Conservation (phyloP, 1,140 invertebrate genomes). For the Drosophila sulfurigaster region DNA sequence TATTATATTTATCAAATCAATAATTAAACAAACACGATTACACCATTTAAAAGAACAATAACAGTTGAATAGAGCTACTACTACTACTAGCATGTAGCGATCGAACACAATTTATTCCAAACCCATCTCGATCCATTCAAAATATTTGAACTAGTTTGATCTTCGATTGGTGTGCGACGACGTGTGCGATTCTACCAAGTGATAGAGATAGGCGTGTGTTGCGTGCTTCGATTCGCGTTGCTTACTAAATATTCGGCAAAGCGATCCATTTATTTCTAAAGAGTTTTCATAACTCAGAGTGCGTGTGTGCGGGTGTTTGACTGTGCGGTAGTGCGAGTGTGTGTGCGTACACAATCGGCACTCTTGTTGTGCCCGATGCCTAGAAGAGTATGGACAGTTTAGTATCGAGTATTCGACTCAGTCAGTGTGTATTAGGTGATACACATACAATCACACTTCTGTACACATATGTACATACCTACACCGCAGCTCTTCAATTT, state of each 20-base stretch:
- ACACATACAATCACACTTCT: constrained; percentile 7
- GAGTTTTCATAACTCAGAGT: constrained; percentile 48
- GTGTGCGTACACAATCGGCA: constrained; percentile 41
- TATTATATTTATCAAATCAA: neutral
- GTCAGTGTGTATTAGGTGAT: constrained; percentile 12
- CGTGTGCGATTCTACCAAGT: constrained; percentile 16
- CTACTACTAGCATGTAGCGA: neutral
- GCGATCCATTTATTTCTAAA: constrained; percentile 58
- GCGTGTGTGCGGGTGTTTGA: constrained; percentile 5
- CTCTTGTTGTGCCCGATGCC: constrained; percentile 42
- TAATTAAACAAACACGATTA: constrained; percentile 21
- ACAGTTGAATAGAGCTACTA: constrained; percentile 3
- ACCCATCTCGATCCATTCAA: constrained; percentile 4
- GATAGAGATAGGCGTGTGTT: constrained; percentile 47
- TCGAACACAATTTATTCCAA: constrained; percentile 26
- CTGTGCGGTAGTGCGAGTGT: constrained; percentile 6
- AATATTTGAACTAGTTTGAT: constrained; percentile 31
- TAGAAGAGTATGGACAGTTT: constrained; percentile 38
- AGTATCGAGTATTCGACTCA: constrained; percentile 15
- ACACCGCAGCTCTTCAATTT: constrained; percentile 2
- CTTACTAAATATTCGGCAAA: constrained; percentile 56
- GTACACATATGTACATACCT: neutral
- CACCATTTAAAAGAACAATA: constrained; percentile 21
- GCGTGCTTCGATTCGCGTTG: constrained; percentile 51
- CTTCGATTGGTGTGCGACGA: constrained; percentile 21